Conservation (phyloP, 2,113 vertebrate species). For the Globicephala melas region DNA sequence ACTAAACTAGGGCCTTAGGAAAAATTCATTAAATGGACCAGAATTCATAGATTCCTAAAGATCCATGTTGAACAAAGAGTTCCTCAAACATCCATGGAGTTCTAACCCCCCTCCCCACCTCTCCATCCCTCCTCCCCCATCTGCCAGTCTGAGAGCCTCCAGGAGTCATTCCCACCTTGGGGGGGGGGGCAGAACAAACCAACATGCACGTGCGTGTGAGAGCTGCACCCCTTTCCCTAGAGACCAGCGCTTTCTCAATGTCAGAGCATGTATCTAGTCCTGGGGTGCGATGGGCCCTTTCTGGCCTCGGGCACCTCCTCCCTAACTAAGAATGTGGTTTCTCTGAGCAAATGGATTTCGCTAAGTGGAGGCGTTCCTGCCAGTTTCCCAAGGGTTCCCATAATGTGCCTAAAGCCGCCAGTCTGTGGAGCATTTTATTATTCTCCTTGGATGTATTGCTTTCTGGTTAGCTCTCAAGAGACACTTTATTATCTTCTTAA, state of each 20-base stretch:
- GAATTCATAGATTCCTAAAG: background rate
- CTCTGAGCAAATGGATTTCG: constrained; percentile 7
- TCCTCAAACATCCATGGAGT: background rate
- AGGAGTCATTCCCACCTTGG: background rate
- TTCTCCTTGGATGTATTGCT: background rate
- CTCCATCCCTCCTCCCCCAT: background rate
- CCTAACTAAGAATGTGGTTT: background rate
- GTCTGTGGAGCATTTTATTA: constrained; percentile 51
- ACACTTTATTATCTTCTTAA: constrained; percentile 56
- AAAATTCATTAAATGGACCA: background rate
- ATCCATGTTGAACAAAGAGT: background rate
- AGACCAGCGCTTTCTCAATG: background rate
- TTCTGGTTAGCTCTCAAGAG: constrained; percentile 15
- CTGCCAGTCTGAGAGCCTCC: background rate
- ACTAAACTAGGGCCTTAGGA: background rate
- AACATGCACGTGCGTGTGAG: accelerated
- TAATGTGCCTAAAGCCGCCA: background rate
- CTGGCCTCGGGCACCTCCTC: background rate
- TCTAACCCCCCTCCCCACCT: background rate
- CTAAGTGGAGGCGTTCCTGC: background rate
- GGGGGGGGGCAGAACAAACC: background rate
- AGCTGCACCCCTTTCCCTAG: background rate
- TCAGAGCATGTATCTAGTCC: accelerated
- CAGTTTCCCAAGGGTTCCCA: constrained; percentile 21
- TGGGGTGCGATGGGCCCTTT: background rate